Evolutionary conservation across 2,797 vertebrate species (phyloP).

Genomic region (Erithacus rubecula): DNA sequence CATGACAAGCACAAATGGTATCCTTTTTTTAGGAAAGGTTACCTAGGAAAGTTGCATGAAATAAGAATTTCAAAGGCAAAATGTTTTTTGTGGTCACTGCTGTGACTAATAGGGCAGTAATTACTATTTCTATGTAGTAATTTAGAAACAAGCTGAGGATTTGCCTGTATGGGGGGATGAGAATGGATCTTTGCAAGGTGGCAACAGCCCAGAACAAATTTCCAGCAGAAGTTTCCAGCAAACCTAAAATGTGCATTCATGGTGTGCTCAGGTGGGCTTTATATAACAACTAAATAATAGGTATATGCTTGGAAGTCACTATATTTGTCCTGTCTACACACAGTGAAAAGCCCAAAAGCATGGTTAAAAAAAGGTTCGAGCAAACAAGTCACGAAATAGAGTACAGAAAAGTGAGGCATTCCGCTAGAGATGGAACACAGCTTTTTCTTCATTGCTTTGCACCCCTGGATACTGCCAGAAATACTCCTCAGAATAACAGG

Average conservation of each 20-base stretch:
- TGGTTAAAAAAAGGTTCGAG: slow-evolving; percentile 40
- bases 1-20: not conserved
- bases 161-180: not conserved
- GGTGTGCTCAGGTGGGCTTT: slow-evolving; percentile 36
- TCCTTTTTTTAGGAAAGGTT: not conserved
- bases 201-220: not conserved
- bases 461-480: not conserved
- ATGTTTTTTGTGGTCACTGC: not conserved
- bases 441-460: not conserved
- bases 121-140: not conserved
- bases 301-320: slow-evolving; percentile 21
- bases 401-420: not conserved
- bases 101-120: not conserved
- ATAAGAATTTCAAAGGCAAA: slow-evolving; percentile 3
- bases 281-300: slow-evolving; percentile 72
- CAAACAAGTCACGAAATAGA: not conserved
- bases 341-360: not conserved
- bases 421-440: slow-evolving; percentile 21
- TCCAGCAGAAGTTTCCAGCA: slow-evolving; percentile 37
- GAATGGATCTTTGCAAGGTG: not conserved
- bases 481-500: not conserved
- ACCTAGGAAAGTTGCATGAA: not conserved
- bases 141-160: not conserved
- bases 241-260: slow-evolving; percentile 40
- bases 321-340: slow-evolving; percentile 47